These are phyloP conservation scores for Apamea crenata DNA, from an alignment of 2,888 invertebrate species.

Conservation along the genomic window DNA sequence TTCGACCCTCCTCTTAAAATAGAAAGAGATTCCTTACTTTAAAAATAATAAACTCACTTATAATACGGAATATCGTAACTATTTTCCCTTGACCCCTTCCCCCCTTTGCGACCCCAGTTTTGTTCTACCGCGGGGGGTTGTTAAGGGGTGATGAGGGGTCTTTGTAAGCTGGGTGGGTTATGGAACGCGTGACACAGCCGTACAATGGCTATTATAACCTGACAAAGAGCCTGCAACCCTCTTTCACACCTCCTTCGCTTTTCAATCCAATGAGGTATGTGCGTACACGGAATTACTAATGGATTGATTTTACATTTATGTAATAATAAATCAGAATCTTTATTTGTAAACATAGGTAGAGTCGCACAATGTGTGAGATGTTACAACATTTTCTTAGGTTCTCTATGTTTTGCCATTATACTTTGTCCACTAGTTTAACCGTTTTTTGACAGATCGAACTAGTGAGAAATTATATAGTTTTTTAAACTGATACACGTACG, in stretches of 20 bases:
- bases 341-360: too few relatives aligned
- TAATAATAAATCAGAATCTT: too few relatives aligned
- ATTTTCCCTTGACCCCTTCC: conserved; percentile 30
- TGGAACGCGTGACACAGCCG: conserved; percentile 73
- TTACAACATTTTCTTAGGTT: too few relatives aligned
- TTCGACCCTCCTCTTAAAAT: conserved; percentile 61
- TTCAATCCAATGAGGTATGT: conserved; percentile 74
- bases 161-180: conserved; percentile 40
- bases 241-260: conserved; percentile 79
- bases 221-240: conserved; percentile 77
- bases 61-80: conserved; percentile 41
- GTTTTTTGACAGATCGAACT: too few relatives aligned
- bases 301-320: conserved; percentile 15
- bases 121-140: conserved; percentile 18
- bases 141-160: conserved; percentile 42
- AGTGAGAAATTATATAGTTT: too few relatives aligned
- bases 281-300: conserved; percentile 49
- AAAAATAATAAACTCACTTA: conserved; percentile 66
- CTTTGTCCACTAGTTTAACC: too few relatives aligned
- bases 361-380: too few relatives aligned
- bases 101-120: background rate
- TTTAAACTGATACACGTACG: too few relatives aligned
- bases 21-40: conserved; percentile 64
- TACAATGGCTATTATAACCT: conserved; percentile 80
- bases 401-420: too few relatives aligned